These are phyloP conservation scores for Micoletzkya japonica DNA, from an alignment of 2,888 invertebrate genomes.

Conservation along the genomic window DNA sequence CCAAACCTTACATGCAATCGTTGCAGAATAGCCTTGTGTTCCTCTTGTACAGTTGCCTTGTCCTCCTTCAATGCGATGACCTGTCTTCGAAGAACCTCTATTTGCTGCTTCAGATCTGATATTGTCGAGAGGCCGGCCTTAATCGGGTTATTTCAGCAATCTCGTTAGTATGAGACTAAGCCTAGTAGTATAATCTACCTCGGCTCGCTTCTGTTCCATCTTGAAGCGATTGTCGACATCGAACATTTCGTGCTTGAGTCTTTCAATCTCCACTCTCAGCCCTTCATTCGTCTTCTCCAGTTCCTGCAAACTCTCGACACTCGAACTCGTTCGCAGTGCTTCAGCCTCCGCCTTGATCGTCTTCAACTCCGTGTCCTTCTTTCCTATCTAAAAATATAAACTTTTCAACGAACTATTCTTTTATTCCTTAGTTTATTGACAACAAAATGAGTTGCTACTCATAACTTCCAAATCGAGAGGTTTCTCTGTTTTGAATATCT, in stretches of 20 bases:
- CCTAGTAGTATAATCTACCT: constrained; percentile 29
- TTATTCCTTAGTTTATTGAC: too few relatives aligned
- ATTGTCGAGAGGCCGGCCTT: constrained; percentile 36
- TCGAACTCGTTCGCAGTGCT: constrained; percentile 30
- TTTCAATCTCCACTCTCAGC: constrained; percentile 44
- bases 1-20: constrained; percentile 28
- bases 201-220: constrained; percentile 43
- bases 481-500: too few relatives aligned
- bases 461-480: too few relatives aligned
- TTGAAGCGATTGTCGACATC: constrained; percentile 50
- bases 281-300: constrained; percentile 39
- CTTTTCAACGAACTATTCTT: background rate
- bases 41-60: constrained; percentile 32
- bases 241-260: constrained; percentile 41
- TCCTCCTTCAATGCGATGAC: constrained; percentile 46
- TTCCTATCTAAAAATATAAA: constrained; percentile 7
- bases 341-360: constrained; percentile 31
- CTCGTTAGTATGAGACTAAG: background rate
- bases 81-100: constrained; percentile 46
- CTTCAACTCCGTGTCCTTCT: constrained; percentile 31
- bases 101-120: constrained; percentile 42
- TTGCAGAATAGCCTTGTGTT: constrained; percentile 29
- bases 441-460: too few relatives aligned
- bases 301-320: background rate
- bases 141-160: background rate